Evolutionary conservation across 2,797 vertebrate species (phyloP).

Genomic region (Pseudochirops corinnae): DNA sequence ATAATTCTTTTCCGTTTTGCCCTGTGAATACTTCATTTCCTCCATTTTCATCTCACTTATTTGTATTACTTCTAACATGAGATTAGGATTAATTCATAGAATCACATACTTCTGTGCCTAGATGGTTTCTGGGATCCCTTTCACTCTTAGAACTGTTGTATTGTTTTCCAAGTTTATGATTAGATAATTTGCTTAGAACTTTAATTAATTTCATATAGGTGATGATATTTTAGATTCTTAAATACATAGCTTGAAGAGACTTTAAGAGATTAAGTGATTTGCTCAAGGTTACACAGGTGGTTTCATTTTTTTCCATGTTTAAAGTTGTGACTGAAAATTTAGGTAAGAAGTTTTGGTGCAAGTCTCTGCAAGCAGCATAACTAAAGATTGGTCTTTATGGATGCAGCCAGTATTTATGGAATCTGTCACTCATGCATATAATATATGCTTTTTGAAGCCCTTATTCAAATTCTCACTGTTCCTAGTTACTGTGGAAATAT

Average conservation of each 20-base stretch:
- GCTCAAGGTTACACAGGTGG: neutral
- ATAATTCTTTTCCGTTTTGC: neutral
- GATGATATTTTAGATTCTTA: neutral
- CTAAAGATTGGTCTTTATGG: neutral
- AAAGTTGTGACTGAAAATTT: neutral
- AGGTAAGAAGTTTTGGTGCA: neutral
- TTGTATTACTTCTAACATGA: neutral
- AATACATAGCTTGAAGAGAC: neutral
- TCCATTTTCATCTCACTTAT: neutral
- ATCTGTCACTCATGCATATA: neutral
- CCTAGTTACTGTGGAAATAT: neutral
- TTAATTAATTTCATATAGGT: neutral
- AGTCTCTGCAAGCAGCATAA: neutral
- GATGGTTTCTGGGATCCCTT: neutral
- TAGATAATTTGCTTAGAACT: neutral
- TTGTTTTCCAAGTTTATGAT: neutral
- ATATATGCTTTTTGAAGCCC: neutral
- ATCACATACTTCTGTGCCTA: neutral
- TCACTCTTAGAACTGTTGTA: neutral
- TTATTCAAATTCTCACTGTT: neutral
- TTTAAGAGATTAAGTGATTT: neutral
- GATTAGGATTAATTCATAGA: neutral
- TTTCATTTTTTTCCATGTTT: neutral
- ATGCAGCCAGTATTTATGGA: conserved; percentile 49
- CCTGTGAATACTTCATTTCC: neutral